Evolutionary conservation across 2,797 vertebrate species (phyloP).

Genomic region (Scleropages formosus): DNA sequence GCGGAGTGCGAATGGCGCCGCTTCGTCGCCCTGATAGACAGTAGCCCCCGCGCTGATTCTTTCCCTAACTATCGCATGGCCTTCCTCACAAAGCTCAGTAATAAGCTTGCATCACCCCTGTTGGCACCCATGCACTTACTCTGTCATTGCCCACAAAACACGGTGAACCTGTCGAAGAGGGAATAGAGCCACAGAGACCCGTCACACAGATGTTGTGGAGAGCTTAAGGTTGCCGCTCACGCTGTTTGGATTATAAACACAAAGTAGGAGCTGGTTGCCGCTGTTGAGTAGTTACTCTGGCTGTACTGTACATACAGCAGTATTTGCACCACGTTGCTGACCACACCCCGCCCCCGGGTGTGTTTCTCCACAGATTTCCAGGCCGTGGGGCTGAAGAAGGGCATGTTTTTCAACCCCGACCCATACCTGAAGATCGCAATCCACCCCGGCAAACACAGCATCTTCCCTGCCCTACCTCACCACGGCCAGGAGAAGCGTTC

Average conservation of each 20-base stretch:
- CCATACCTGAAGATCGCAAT: slow-evolving; percentile 87
- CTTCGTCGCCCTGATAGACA: background rate
- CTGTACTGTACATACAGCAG: background rate
- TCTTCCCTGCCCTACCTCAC: slow-evolving; percentile 82
- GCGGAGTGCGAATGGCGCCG: too few species aligned
- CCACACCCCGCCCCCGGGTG: background rate
- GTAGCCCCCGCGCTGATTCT: background rate
- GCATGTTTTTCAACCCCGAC: slow-evolving; percentile 88
- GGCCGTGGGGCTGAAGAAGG: slow-evolving; percentile 83
- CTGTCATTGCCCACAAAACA: too few species aligned
- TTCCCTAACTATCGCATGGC: background rate
- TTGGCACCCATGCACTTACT: background rate
- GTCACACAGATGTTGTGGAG: too few species aligned
- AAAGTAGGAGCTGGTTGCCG: too few species aligned
- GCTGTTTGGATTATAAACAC: too few species aligned
- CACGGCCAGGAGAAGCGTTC: slow-evolving; percentile 84
- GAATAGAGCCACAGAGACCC: too few species aligned
- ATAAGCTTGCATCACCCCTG: too few species aligned
- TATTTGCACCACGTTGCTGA: slow-evolving; percentile 2
- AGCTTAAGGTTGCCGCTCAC: too few species aligned
- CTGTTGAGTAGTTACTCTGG: background rate
- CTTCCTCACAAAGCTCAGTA: background rate
- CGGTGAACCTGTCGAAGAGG: too few species aligned
- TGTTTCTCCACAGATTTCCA: slow-evolving; percentile 74
- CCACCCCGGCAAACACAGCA: slow-evolving; percentile 84